These are phyloP conservation scores for Proterorhinus semilunaris DNA, from an alignment of 2,113 vertebrate genomes.

Conservation along the genomic window DNA sequence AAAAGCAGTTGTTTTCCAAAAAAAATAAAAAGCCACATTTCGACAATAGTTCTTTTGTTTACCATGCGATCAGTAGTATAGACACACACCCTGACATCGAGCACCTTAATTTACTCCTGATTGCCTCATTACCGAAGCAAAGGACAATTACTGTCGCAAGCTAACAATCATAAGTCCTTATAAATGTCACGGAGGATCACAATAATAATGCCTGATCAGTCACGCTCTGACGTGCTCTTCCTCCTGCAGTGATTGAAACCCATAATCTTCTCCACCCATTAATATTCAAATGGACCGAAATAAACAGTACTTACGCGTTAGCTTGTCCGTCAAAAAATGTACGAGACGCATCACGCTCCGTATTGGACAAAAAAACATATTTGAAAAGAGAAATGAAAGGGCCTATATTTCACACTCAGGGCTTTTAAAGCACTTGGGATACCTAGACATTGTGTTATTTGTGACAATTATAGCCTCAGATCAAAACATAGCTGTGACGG, in stretches of 20 bases:
- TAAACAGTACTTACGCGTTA: not conserved
- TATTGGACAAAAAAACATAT: not conserved
- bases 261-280: not conserved
- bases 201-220: conserved; percentile 1
- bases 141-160: conserved; percentile 14
- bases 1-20: too few species aligned
- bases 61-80: conserved; percentile 9
- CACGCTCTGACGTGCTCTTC: conserved; percentile 4
- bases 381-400: not conserved
- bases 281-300: conserved; percentile 1
- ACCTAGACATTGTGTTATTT: too few species aligned
- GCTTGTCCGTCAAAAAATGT: conserved; percentile 2
- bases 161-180: conserved; percentile 10
- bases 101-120: conserved; percentile 38
- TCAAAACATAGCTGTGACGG: too few species aligned
- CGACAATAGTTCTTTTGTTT: conserved; percentile 29
- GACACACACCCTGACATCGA: conserved; percentile 6
- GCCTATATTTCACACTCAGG: not conserved
- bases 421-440: too few species aligned
- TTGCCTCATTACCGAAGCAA: conserved; percentile 35
- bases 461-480: too few species aligned
- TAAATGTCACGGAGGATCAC: conserved; percentile 7
- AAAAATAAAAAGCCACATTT: not conserved
- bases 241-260: conserved; percentile 4
- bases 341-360: not conserved